These are phyloP conservation scores for Macrobrachium nipponense DNA, from an alignment of 1,140 invertebrate species.

Conservation along the genomic window DNA sequence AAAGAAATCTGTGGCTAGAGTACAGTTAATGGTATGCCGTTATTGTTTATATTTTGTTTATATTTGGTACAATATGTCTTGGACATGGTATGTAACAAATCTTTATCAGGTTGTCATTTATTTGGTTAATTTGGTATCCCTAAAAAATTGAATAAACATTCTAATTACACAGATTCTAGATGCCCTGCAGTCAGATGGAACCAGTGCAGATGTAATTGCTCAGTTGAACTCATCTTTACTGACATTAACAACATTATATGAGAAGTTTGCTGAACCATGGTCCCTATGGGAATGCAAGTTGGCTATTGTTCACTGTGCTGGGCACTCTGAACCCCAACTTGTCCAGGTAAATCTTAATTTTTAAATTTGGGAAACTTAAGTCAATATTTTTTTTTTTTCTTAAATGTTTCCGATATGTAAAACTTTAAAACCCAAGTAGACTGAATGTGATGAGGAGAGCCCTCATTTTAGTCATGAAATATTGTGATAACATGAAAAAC, in stretches of 20 bases:
- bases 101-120: not conserved
- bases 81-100: not conserved
- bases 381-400: too few species aligned
- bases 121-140: too few species aligned
- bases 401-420: too few species aligned
- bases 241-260: constrained; percentile 71
- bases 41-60: not conserved
- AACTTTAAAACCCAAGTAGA: too few species aligned
- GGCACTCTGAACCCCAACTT: constrained; percentile 76
- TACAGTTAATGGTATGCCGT: constrained; percentile 60
- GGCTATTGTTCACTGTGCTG: constrained; percentile 81
- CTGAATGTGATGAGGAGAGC: too few species aligned
- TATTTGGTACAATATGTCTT: too few species aligned
- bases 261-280: constrained; percentile 73
- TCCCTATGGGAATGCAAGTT: constrained; percentile 87
- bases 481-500: too few species aligned
- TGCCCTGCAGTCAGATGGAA: constrained; percentile 79
- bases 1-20: constrained; percentile 78
- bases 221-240: constrained; percentile 73
- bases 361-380: not conserved
- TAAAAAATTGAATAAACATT: too few species aligned
- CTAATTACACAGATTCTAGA: constrained; percentile 75
- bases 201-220: constrained; percentile 71
- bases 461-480: too few species aligned
- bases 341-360: constrained; percentile 65